Conservation (phyloP, 2,888 invertebrate species). For the Caenorhabditis becei region DNA sequence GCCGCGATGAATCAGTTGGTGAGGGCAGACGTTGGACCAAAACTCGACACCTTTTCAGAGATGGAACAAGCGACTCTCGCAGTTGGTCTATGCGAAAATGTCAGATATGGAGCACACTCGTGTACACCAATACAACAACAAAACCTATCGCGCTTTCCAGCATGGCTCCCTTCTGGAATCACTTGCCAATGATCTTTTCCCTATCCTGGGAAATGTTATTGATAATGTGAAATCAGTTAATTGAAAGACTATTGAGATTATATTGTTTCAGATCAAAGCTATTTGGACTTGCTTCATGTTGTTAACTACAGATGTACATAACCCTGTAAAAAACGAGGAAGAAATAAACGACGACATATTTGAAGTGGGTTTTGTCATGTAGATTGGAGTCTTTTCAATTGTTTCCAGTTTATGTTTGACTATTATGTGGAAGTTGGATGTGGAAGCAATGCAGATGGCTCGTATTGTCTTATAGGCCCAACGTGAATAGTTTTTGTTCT, state of each 20-base stretch:
- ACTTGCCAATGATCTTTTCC: background rate
- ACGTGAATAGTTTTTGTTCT: background rate
- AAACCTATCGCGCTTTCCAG: background rate
- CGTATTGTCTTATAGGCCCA: background rate
- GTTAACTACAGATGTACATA: background rate
- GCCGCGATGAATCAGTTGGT: background rate
- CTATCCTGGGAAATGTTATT: background rate
- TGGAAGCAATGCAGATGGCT: background rate
- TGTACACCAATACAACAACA: background rate
- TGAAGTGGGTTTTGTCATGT: no score
- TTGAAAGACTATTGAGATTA: background rate
- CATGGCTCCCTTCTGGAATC: background rate
- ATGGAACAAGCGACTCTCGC: slow-evolving; percentile 7
- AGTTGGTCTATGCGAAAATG: background rate
- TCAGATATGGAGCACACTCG: no score
- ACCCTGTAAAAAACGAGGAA: no score
- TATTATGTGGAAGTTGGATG: slow-evolving; percentile 1
- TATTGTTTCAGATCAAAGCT: background rate
- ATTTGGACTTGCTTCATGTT: background rate
- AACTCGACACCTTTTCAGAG: background rate
- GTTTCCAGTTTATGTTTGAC: background rate
- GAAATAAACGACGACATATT: no score
- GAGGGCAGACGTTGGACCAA: background rate
- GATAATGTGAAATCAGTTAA: background rate
- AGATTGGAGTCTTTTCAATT: background rate